Base-by-base conservation (phyloP, 2,797 vertebrate species). In the Aldrovandia affinis region DNA sequence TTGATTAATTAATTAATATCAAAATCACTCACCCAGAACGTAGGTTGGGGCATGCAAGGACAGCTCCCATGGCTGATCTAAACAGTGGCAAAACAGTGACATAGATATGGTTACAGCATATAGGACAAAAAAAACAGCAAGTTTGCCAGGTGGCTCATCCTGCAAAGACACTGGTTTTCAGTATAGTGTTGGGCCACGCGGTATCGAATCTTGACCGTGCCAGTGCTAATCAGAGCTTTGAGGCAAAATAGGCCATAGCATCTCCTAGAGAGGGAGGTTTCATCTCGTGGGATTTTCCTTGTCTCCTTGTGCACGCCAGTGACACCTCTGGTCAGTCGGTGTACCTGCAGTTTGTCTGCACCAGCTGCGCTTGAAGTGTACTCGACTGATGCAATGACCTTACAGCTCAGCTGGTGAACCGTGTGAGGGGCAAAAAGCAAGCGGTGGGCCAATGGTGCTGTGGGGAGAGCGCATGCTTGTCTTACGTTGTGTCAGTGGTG, bases 1-100 rank as follows among this genome's bases (percentile, higher is more conserved):
- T 25, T 42, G 36, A 39, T 73, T 73, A 42, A 73, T 73, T 73
- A 33, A 73, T 73, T 73, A 73, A 73, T 42, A 33, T n/a, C 73
- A 47, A 42, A 77, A 42, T 77, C 73, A 77, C 73, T 77, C 73
- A 77, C 42, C 73, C 73, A 22, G 73, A 1, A 25, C 15, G 39
- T n/a, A 47, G 42, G 22, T 47, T 44, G 39, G 22, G 73, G 42
- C 73, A 77, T 44, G 42, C 73, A 77, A 42, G 2, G 8, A 77
- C 73, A 44, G 20, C 39, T 47, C 73, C 73, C 73, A 44, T n/a
- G 39, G 73, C 42, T 44, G 73, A 77, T 44, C 73, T 44, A 44
- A 77, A 77, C 73, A 39, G 42, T 47, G 73, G 42, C 20, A 77
- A 25, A 77, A 47, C 39, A 44, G 73, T 20, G 42, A 44, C 73